Conservation (phyloP, 2,797 vertebrate genomes). For the Pelobates cultripes region DNA sequence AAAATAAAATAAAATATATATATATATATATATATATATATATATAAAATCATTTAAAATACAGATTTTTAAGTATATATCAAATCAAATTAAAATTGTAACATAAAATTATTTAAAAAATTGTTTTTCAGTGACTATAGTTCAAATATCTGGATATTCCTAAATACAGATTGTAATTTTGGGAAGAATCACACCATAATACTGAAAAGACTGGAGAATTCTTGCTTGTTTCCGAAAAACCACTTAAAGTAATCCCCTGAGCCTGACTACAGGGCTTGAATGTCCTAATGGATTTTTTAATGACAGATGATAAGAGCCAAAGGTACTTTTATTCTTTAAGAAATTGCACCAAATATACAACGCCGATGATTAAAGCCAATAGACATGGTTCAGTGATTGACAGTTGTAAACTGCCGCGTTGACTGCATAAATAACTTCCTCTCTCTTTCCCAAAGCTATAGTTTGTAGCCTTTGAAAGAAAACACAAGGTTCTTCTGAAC, state of each 20-base stretch:
- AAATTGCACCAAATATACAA: conserved; percentile 81
- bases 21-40: too few relatives aligned
- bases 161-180: conserved; percentile 68
- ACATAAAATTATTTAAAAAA: too few relatives aligned
- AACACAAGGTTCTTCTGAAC: conserved; percentile 74
- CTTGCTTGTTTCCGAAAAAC: conserved; percentile 69
- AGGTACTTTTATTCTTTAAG: conserved; percentile 79
- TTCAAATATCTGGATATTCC: conserved; percentile 66
- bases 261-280: conserved; percentile 73
- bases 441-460: conserved; percentile 74
- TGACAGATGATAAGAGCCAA: conserved; percentile 82
- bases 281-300: conserved; percentile 82
- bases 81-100: too few relatives aligned
- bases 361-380: conserved; percentile 79
- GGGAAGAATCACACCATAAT: conserved; percentile 63
- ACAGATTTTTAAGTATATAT: too few relatives aligned
- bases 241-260: conserved; percentile 78
- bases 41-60: too few relatives aligned
- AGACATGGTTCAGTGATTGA: conserved; percentile 77
- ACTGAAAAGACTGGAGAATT: conserved; percentile 66
- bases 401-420: conserved; percentile 70
- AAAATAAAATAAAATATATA: too few relatives aligned
- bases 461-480: conserved; percentile 74
- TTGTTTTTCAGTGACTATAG: too few relatives aligned
- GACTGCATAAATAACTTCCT: conserved; percentile 81